A percentile compares a stretch with the other conserved stretches of the same genome.
phyloP scores from a whole-genome alignment of 2,113 vertebrate genomes.

The Gymnarchus niloticus region DNA sequence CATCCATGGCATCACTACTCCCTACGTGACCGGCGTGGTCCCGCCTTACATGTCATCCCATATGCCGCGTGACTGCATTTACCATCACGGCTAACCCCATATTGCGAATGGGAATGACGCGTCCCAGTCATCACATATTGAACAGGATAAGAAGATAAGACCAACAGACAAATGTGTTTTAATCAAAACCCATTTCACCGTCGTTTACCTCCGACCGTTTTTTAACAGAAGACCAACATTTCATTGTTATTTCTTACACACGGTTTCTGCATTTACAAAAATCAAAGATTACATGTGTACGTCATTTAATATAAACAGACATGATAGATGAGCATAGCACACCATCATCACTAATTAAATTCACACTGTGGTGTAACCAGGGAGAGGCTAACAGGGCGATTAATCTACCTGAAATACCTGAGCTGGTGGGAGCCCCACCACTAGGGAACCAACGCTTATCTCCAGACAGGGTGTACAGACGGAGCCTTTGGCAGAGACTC shows the following conservation, averaged over 20 bases:
- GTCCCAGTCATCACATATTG: too few species aligned
- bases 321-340: not conserved
- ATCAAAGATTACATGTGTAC: not conserved
- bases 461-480: conserved; percentile 53
- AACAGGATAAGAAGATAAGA: too few species aligned
- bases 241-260: not conserved
- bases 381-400: not conserved
- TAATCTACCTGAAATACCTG: conserved; percentile 5
- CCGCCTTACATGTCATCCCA: too few species aligned
- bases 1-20: too few species aligned
- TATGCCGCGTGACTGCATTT: not conserved
- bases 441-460: conserved; percentile 58
- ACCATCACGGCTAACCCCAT: not conserved
- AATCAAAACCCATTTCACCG: not conserved
- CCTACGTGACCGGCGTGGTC: too few species aligned
- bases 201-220: not conserved
- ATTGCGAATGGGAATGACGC: not conserved
- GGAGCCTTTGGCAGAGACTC: conserved; percentile 38
- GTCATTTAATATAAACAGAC: not conserved
- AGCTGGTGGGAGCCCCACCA: conserved; percentile 50
- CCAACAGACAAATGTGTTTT: not conserved
- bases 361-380: not conserved
- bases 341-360: not conserved
- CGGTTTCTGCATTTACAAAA: not conserved
- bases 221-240: not conserved